Percentiles rank a stretch among this genome's conserved stretches.
These are phyloP conservation scores for Lysandra coridon DNA, from an alignment of 2,888 invertebrate species.

Conservation along the genomic window DNA sequence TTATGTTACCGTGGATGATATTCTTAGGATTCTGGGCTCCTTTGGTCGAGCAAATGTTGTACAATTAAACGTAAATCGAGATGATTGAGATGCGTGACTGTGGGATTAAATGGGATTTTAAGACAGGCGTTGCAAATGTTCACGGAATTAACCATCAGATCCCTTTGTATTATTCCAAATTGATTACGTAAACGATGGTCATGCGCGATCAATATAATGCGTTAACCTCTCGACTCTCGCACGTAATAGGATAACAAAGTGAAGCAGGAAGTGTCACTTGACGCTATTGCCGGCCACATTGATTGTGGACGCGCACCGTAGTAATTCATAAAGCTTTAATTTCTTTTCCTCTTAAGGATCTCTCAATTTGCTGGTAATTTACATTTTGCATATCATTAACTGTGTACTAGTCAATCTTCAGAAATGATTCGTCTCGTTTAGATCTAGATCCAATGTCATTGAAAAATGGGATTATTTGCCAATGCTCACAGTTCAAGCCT, in stretches of 20 bases:
- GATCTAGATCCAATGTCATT: not conserved
- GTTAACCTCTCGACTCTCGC: not conserved
- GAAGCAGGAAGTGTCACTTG: conserved; percentile 26
- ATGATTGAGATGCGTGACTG: too few relatives aligned
- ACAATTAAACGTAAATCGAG: conserved; percentile 48
- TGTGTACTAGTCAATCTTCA: not conserved
- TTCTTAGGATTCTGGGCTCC: conserved; percentile 64
- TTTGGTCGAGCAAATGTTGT: conserved; percentile 67
- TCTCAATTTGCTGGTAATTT: not conserved
- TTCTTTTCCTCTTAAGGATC: not conserved
- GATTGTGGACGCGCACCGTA: not conserved
- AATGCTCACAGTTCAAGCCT: too few relatives aligned
- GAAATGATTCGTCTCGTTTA: not conserved
- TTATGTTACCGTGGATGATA: conserved; percentile 72
- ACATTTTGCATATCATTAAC: not conserved
- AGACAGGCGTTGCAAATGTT: not conserved
- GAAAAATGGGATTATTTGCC: not conserved
- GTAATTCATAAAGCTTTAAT: not conserved
- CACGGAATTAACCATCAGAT: not conserved
- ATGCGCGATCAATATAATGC: conserved; percentile 14
- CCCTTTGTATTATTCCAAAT: not conserved
- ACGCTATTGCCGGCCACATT: not conserved
- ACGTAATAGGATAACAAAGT: conserved; percentile 26
- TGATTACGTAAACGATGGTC: conserved; percentile 8
- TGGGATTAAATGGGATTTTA: not conserved